Base-by-base conservation (phyloP, 2,113 vertebrate genomes). In the Hiodon tergisus region DNA sequence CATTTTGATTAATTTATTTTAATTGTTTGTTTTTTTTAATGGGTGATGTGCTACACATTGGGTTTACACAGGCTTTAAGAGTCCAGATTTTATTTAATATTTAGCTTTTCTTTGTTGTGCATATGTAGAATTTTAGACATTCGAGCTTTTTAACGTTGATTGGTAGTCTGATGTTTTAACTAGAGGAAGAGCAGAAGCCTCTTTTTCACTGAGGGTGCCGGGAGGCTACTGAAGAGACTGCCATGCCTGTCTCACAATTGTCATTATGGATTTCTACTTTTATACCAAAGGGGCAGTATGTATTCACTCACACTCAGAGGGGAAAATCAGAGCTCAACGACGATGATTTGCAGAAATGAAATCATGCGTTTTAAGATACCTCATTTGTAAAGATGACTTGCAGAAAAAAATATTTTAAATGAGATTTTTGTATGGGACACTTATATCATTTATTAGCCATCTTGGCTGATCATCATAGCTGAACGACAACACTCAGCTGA, bases 241-340 rank as follows among this genome's bases (percentile, higher is more conserved):
- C 61, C 63, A 48, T 47, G 10, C 62, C 52, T 58, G 59, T 63
- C 48, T 57, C 71, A 13, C 78, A 14, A 76, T 69, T 46, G 71
- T 80, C 31, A 62, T 73, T 79, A 73, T 74, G 67, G 71, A 78
- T 83, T 85, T 85, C 69, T 79, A 67, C 72, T 81, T 81, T 81
- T 85, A 78, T 80, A 79, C 78, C 72, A 79, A 73, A 80, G 78
- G 83, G 84, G 83, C 85, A 87, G 82, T 85, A 79, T 83, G 78
- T 76, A 79, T 74, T 79, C 63, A 78, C 51, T 59, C 48, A 71
- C 31, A 31, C 31, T 31, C 13, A 14, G 62, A 73, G 51, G 76
- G 46, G 50, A 2, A 31, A 16, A 9, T 1, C 10, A 57, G 54
- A 57, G 54, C 54, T 57, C 54, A 57, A 57, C 5, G 10, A 17